These are phyloP conservation scores for Tachycineta bicolor DNA, from an alignment of 2,113 vertebrate species.

Conservation along the genomic window DNA sequence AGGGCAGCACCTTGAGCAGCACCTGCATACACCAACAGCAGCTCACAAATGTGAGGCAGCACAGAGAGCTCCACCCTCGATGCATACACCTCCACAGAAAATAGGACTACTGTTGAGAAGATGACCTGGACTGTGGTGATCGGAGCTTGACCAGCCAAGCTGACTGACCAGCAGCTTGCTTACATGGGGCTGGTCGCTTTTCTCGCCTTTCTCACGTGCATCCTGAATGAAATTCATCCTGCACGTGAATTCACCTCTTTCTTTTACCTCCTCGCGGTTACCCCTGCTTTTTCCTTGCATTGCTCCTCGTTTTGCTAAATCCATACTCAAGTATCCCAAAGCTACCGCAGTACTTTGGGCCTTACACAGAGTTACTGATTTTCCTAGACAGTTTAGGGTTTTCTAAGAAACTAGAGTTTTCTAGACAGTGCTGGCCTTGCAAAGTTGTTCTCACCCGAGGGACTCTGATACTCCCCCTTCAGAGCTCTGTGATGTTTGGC, in stretches of 20 bases:
- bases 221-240: background rate
- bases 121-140: background rate
- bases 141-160: accelerated
- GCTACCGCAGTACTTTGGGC: background rate
- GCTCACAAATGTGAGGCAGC: background rate
- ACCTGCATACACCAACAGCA: background rate
- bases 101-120: background rate
- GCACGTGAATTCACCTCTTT: background rate
- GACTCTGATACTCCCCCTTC: background rate
- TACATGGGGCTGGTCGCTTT: background rate
- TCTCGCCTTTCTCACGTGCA: background rate
- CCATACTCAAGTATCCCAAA: background rate
- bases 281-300: background rate
- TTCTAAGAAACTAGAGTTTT: background rate
- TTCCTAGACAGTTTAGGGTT: background rate
- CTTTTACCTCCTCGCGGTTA: background rate
- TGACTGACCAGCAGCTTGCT: background rate
- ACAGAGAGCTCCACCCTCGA: background rate
- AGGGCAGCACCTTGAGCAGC: background rate
- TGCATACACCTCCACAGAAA: background rate
- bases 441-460: background rate
- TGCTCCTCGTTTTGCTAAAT: background rate
- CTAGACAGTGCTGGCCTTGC: background rate
- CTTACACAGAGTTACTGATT: background rate
- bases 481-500: background rate